Conservation (phyloP, 2,113 vertebrate genomes). For the Triplophysa dalaica region DNA sequence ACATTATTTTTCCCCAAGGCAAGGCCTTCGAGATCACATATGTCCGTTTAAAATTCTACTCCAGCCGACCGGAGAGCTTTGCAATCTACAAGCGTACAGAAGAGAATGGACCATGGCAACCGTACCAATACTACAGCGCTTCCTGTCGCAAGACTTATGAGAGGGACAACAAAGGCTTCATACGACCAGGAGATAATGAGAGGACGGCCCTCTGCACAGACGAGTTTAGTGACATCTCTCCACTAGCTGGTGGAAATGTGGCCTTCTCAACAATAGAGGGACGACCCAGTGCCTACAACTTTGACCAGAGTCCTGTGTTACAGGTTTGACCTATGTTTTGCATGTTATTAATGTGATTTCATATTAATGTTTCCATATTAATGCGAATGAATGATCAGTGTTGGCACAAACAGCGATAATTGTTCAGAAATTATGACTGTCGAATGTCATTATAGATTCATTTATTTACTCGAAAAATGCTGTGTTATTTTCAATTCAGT, state of each 20-base stretch:
- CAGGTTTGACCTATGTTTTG: slow-evolving; percentile 74
- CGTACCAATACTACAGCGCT: slow-evolving; percentile 92
- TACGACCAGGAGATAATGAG: slow-evolving; percentile 83
- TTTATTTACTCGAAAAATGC: too few species aligned
- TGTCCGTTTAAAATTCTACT: slow-evolving; percentile 89
- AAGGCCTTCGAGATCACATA: slow-evolving; percentile 97
- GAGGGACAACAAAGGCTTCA: slow-evolving; percentile 65
- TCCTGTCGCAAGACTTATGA: slow-evolving; percentile 85
- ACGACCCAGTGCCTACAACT: slow-evolving; percentile 91
- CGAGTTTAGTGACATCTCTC: slow-evolving; percentile 96
- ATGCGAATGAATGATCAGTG: too few species aligned
- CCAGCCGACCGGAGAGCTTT: slow-evolving; percentile 93
- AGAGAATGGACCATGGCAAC: slow-evolving; percentile 76
- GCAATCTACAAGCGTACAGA: slow-evolving; percentile 86
- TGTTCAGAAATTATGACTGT: too few species aligned
- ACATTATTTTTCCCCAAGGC: slow-evolving; percentile 69
- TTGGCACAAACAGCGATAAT: too few species aligned
- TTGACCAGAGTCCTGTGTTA: slow-evolving; percentile 81
- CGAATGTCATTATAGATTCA: too few species aligned
- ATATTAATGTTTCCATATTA: too few species aligned
- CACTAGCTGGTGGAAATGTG: slow-evolving; percentile 89
- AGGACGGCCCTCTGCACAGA: slow-evolving; percentile 85
- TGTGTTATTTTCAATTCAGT: too few species aligned
- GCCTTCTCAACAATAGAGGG: slow-evolving; percentile 96
- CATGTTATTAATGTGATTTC: too few species aligned